Percentiles rank a stretch among this genome's conserved stretches.
phyloP scores from a whole-genome alignment of 1,140 invertebrate genomes.

The Babylonia areolata region DNA sequence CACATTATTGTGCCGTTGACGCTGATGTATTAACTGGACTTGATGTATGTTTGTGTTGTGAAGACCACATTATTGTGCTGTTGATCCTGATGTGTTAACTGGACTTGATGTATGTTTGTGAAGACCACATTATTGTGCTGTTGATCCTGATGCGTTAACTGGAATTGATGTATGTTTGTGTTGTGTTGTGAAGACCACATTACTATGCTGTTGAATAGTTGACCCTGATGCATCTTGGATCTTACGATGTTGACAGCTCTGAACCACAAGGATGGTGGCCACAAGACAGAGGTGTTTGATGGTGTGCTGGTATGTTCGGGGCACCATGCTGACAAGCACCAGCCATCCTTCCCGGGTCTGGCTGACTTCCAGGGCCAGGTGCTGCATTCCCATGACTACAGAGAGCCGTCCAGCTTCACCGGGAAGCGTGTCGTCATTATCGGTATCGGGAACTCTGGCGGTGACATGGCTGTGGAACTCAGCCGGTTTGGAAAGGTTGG shows the following conservation, averaged over 20 bases:
- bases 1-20: no score
- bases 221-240: no score
- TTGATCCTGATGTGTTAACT: no score
- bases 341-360: slow-evolving; percentile 71
- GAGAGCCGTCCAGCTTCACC: slow-evolving; percentile 67
- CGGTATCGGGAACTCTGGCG: slow-evolving; percentile 78
- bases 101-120: no score
- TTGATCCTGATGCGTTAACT: no score
- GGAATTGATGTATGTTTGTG: no score
- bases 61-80: no score
- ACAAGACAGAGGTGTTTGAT: slow-evolving; percentile 57
- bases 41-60: no score
- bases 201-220: no score
- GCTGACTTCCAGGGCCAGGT: slow-evolving; percentile 76
- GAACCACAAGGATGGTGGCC: background rate
- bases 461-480: slow-evolving; percentile 77
- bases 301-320: slow-evolving; percentile 70
- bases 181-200: no score
- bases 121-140: no score
- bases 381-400: slow-evolving; percentile 77
- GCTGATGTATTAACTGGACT: no score
- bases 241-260: background rate
- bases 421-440: slow-evolving; percentile 76
- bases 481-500: slow-evolving; percentile 51
- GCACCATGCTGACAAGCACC: slow-evolving; percentile 74